Evolutionary conservation across 2,797 vertebrate species (phyloP).

Genomic region (Xiphorhynchus erythropygius): DNA sequence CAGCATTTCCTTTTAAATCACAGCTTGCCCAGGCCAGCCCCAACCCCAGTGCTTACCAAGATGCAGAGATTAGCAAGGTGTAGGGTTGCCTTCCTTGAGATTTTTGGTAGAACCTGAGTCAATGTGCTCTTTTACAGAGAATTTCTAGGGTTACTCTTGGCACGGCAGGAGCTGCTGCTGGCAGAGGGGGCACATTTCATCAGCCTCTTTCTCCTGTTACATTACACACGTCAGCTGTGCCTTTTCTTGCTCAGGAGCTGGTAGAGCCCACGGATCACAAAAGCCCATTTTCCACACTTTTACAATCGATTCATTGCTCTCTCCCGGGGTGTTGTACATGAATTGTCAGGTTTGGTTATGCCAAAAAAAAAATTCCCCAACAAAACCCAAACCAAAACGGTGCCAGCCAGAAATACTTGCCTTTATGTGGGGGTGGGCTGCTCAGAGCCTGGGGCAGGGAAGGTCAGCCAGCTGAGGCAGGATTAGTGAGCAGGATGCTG

Average conservation of each 20-base stretch:
- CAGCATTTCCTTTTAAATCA: neutral
- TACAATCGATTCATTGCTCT: neutral
- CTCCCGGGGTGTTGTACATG: neutral
- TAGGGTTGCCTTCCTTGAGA: neutral
- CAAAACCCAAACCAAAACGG: too few species aligned
- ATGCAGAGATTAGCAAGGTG: neutral
- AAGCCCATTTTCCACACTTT: neutral
- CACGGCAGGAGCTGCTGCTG: neutral
- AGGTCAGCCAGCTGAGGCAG: neutral
- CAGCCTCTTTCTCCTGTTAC: neutral
- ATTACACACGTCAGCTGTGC: neutral
- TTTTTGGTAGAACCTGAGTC: neutral
- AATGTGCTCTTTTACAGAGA: neutral
- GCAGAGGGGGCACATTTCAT: neutral
- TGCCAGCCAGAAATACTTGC: neutral
- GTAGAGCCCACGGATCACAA: neutral
- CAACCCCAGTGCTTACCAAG: neutral
- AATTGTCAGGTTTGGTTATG: neutral
- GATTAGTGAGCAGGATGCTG: neutral
- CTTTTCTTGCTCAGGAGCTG: neutral
- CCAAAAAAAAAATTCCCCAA: neutral
- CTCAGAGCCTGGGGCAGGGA: neutral
- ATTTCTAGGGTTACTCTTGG: conserved; percentile 1
- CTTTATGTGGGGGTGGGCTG: neutral
- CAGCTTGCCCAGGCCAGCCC: neutral